phyloP scores from a whole-genome alignment of 2,113 vertebrate genomes.

The Balaeniceps rex region DNA sequence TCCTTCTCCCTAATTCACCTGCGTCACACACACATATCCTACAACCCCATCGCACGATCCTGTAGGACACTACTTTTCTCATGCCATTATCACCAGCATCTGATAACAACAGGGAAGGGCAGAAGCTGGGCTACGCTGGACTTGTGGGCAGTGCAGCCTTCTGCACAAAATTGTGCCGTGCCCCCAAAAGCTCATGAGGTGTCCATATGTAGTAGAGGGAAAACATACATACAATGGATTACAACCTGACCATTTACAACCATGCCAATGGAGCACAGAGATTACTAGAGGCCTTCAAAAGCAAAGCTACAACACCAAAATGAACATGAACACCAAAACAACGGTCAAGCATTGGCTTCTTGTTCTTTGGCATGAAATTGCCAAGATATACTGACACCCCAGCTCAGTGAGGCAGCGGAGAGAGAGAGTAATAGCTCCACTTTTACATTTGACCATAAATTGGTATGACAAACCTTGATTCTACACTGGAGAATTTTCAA shows the following conservation, averaged over 20 bases:
- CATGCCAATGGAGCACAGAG: background rate
- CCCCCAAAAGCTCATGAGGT: background rate
- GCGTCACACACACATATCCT: background rate
- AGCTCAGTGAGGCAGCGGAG: background rate
- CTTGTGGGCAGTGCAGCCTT: background rate
- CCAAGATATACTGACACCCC: background rate
- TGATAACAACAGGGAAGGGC: background rate
- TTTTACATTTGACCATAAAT: background rate
- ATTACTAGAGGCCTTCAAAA: background rate
- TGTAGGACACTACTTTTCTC: background rate
- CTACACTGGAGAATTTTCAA: background rate
- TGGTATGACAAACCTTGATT: background rate
- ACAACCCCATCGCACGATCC: fast-evolving
- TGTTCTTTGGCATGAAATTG: background rate
- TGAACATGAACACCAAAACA: background rate
- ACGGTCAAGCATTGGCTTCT: no score
- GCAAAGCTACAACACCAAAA: background rate
- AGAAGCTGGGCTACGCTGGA: background rate
- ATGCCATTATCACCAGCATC: background rate
- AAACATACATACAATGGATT: background rate
- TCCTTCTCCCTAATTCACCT: background rate
- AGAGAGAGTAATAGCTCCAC: background rate
- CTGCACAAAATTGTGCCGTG: background rate
- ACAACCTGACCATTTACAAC: background rate
- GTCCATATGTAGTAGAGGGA: background rate